Evolutionary conservation across 2,113 vertebrate species (phyloP), one percentile per base, ranked within the genome.

Genomic region (Strix uralensis): DNA sequence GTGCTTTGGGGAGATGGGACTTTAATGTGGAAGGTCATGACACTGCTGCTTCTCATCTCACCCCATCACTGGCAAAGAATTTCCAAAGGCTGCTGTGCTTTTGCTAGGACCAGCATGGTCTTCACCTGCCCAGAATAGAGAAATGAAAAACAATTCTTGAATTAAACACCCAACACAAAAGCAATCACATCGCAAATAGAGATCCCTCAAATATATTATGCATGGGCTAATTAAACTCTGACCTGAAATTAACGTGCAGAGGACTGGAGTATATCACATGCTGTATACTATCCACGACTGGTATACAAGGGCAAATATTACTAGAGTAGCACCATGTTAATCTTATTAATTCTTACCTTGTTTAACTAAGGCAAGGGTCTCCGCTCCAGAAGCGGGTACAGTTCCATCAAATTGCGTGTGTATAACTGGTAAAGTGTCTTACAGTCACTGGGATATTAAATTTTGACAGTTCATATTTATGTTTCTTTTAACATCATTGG

Each of bases 291-390:
- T 85, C 85, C 88, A 95, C 12, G 82, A 97, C 86, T 63, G 30
- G 92, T 96, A 94, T 90, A 96, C 95, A 96, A 97, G 91, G 94
- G 71, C 79, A 95, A 96, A 91, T 61, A 94, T 78, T 85, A 96
- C 82, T 92, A 67, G 63, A 92, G 92, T 82, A 88, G 82, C 93
- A 82, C 17, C 81, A 23, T 42, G 74, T 93, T 96, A 96, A 95
- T 96, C 91, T 94, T 96, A 73, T 93, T 97, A 97, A 97, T 95
- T 97, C 83, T 42, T 91, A 81, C 49, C 91, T 97, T 96, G 90
- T 97, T 96, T 93, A 72, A 81, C 21, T 85, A 91, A 81, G 21
- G 47, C 20, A 91, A 89, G 30, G 66, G 30, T 26, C 36, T 79
- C 58, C 6, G 11, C 34, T 95, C 52, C 44, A 65, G 61, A 82